Evolutionary conservation across 2,797 vertebrate genomes (phyloP).

Genomic region (Fratercula arctica): DNA sequence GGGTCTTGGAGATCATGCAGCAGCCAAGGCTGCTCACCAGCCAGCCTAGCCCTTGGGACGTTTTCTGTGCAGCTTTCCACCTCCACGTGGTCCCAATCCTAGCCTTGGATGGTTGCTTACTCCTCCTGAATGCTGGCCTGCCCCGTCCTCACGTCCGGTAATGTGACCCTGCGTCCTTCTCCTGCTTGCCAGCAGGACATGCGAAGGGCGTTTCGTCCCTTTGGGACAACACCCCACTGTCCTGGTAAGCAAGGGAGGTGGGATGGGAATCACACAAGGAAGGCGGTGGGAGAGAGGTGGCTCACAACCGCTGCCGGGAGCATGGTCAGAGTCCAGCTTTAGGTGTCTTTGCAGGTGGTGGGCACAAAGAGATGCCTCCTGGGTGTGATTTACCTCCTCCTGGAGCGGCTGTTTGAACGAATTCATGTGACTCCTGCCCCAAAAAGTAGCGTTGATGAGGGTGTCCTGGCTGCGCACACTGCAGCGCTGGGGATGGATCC

Average conservation of each 20-base stretch:
- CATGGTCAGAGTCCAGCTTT: not conserved
- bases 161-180: too few species aligned
- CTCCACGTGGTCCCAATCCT: not conserved
- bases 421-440: not conserved
- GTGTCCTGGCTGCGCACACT: rapidly evolving
- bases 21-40: not conserved
- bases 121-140: not conserved
- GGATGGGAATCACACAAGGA: not conserved
- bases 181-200: not conserved
- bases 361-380: not conserved
- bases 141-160: not conserved
- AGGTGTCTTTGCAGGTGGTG: not conserved
- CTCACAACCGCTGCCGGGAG: not conserved
- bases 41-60: not conserved
- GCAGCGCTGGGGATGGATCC: not conserved
- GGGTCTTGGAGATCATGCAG: not conserved
- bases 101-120: not conserved
- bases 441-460: not conserved
- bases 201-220: not conserved
- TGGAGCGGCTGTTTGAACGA: not conserved
- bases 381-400: not conserved
- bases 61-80: not conserved
- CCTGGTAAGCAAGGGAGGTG: not conserved
- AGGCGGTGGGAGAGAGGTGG: not conserved
- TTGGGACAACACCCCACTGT: too few species aligned